Evolutionary conservation across 2,113 vertebrate species (phyloP), one percentile per base, ranked within the genome.

Genomic region (Pygoscelis antarcticus): DNA sequence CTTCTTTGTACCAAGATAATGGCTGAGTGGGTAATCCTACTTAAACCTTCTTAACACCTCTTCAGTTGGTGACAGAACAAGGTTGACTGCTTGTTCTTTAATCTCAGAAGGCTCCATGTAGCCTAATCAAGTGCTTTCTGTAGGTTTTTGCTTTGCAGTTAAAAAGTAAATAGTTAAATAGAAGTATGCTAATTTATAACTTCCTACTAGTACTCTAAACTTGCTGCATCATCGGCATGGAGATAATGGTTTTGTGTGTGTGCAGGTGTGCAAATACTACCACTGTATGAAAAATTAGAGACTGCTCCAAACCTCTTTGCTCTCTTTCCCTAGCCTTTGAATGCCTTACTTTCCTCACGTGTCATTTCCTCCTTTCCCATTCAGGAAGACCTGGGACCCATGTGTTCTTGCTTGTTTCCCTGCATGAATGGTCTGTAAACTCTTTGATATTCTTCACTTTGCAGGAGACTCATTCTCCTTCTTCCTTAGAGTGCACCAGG

Each of bases 221-320:
- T 52, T 77, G 16, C 57, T 91, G 32, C 14, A 10, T 78, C 34
- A 13, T 7, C 89, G 51, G 21, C 16, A 17, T 30, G 60, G 58
- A 60, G 38, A 11, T 17, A 44, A 49, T 1, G 3, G 26, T 32
- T 90, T 40, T 89, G 8, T 71, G 29, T 44, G 34, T 0, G 0
- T 26, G 29, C 8, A 68, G 32, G 7, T 16, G 20, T 1, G 20
- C 49, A 69, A 76, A 44, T 78, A 40, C 25, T 89, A 30, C 5
- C 2, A 12, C 57, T 40, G 7, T 65, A 27, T 66, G 36, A 84
- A 89, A 70, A 91, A 47, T 14, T 3, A 61, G 47, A 64, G 49
- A 36, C 58, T 58, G 26, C 49, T 89, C 62, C 60, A 87, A 65
- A 57, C 18, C 12, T 83, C 25, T 44, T 82, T 85, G 19, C 34